phyloP scores from a whole-genome alignment of 1,140 invertebrate genomes.

The Harpegnathos saltator region DNA sequence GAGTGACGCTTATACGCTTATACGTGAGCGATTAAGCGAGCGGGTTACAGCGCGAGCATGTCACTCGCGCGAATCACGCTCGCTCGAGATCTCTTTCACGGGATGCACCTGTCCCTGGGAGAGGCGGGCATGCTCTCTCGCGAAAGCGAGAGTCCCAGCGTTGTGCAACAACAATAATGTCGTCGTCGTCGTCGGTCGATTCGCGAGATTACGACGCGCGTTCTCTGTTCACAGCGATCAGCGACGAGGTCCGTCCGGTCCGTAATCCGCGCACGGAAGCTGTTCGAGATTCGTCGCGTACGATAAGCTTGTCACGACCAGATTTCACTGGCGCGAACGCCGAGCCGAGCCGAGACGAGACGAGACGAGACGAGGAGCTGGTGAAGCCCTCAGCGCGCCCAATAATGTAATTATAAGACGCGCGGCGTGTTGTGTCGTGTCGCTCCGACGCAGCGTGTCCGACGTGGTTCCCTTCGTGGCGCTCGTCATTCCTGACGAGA shows the following conservation, averaged over 20 bases:
- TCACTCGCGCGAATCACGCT: not conserved
- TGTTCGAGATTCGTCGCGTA: conserved; percentile 9
- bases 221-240: not conserved
- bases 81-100: not conserved
- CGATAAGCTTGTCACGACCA: conserved; percentile 45
- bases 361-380: not conserved
- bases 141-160: not conserved
- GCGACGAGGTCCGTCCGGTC: no score
- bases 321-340: conserved; percentile 22
- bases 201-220: not conserved
- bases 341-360: no score
- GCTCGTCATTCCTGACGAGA: not conserved
- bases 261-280: not conserved
- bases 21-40: not conserved
- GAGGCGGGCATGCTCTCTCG: not conserved
- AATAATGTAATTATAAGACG: not conserved
- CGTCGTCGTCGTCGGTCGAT: not conserved
- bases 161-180: conserved; percentile 17
- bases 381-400: not conserved
- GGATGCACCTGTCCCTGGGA: conserved; percentile 27
- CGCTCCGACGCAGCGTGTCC: not conserved
- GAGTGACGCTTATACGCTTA: not conserved
- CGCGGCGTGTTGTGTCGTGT: not conserved
- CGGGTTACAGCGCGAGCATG: not conserved
- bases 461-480: not conserved